Evolutionary conservation across 2,797 vertebrate genomes (phyloP), one percentile per base, ranked within the genome.

Genomic region (Coluber constrictor): DNA sequence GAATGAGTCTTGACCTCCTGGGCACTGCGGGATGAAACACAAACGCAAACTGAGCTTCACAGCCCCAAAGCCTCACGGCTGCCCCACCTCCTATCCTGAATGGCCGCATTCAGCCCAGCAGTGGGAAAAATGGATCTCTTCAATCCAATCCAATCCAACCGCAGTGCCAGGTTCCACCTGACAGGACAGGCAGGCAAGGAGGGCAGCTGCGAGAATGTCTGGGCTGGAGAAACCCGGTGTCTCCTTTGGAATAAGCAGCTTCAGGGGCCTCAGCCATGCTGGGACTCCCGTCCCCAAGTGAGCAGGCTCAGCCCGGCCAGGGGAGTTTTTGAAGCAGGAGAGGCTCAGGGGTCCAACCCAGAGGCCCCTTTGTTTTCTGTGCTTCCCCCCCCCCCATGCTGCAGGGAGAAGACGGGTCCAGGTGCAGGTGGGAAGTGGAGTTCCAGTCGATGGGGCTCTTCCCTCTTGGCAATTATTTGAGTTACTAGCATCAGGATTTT

Each of bases 1-100:
- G 97, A 96, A 93, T 99, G 99, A 4, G 98, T 98, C 96, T 99
- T 99, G 54, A 99, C 98, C 96, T 99, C 99, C 27, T 98, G 98
- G 1, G 99, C 98, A 37, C 99, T 99, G 97, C 10, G 86, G 95
- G 11, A 23, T 0, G 56, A 63, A 63, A 0, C 3, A 74, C 12
- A 56, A 20, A 5, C 16, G n/a, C 7, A 0, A 6, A 23, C 8
- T 10, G 18, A 43, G 37, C 37, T 43, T 23, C 74, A 79, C 37
- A 10, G 37, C 74, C 74, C 74, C 3, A 2, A 79, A 79, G 74
- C 20, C 4, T 3, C 74, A 1, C 20, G 4, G 8, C 37, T 43
- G 74, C 20, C 79, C 74, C 3, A 10, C 5, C 37, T 83, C 37
- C 37, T 23, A 11, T 18, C 18, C 18, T 1, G 7, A 51, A 32